Percentiles rank a stretch among this genome's conserved stretches.
These are phyloP conservation scores for Petrophora chlorosata DNA, from an alignment of 2,888 invertebrate genomes.

Conservation along the genomic window DNA sequence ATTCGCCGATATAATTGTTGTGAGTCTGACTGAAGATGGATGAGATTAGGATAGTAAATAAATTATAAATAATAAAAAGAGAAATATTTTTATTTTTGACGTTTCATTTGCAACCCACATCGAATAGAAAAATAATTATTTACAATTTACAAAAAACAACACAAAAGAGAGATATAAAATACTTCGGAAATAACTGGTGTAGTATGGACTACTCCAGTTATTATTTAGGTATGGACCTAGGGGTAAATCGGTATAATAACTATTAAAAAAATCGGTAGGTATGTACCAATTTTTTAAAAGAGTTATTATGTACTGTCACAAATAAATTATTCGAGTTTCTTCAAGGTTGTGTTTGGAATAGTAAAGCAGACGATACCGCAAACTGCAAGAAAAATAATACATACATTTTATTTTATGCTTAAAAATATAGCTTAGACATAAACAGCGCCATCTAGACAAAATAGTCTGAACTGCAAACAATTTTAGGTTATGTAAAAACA, in stretches of 20 bases:
- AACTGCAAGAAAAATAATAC: slow-evolving; percentile 52
- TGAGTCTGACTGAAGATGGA: slow-evolving; percentile 69
- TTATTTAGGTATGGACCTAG: too few species aligned
- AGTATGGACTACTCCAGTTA: too few species aligned
- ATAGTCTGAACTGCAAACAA: background rate
- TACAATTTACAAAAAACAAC: slow-evolving; percentile 1
- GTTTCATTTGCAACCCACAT: slow-evolving; percentile 34
- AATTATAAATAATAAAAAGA: slow-evolving; percentile 79
- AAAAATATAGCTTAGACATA: background rate
- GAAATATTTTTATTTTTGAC: slow-evolving; percentile 69
- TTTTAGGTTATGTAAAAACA: too few species aligned
- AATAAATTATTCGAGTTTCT: slow-evolving; percentile 65
- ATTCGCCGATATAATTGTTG: slow-evolving; percentile 62
- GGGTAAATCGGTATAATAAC: too few species aligned
- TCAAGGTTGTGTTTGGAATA: slow-evolving; percentile 73
- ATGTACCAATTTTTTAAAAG: too few species aligned
- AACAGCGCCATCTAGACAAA: background rate
- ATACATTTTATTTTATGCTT: background rate
- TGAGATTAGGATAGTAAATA: slow-evolving; percentile 69
- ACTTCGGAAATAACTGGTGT: too few species aligned
- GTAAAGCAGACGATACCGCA: slow-evolving; percentile 65
- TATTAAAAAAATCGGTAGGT: too few species aligned
- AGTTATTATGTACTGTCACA: too few species aligned
- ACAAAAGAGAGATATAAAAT: too few species aligned
- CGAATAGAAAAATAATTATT: background rate